Percentiles rank a stretch among this genome's conserved stretches.
Conservation (phyloP, 2,113 vertebrate species). For the Phalacrocorax brasilianus region DNA sequence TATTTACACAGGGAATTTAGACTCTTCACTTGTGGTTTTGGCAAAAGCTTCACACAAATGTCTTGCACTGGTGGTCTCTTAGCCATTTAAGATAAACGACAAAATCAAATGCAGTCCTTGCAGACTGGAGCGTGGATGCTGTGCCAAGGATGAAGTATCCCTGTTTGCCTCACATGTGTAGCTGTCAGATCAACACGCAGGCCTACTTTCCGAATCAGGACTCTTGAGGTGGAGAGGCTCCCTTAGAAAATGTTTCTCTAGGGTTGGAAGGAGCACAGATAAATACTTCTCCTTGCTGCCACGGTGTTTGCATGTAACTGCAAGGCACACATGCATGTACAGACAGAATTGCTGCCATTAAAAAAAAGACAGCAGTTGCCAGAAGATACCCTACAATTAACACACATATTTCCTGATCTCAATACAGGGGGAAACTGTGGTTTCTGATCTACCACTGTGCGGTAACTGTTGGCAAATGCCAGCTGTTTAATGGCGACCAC, state of each 20-base stretch:
- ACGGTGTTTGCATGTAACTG: neutral
- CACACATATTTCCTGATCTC: slow-evolving; percentile 17
- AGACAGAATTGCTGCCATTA: neutral
- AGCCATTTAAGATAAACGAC: slow-evolving; percentile 81
- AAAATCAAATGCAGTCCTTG: slow-evolving; percentile 85
- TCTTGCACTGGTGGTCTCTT: slow-evolving; percentile 84
- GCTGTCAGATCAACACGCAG: slow-evolving; percentile 40
- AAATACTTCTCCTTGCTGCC: neutral
- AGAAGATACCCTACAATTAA: slow-evolving; percentile 8
- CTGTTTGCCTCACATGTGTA: slow-evolving; percentile 32
- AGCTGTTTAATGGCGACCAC: slow-evolving; percentile 7
- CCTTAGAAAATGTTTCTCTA: neutral
- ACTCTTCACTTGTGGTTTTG: slow-evolving; percentile 86
- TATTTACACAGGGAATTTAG: slow-evolving; percentile 85
- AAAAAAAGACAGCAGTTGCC: neutral
- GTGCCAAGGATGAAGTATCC: slow-evolving; percentile 68
- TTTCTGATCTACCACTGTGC: slow-evolving; percentile 5
- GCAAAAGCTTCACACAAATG: slow-evolving; percentile 82
- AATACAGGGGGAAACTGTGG: slow-evolving; percentile 32
- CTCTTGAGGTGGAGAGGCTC: neutral
- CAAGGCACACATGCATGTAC: neutral
- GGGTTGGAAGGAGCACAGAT: neutral
- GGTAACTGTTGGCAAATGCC: slow-evolving; percentile 43
- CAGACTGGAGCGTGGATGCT: slow-evolving; percentile 63
- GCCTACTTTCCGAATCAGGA: neutral